These are phyloP conservation scores for Pegoplata infirma DNA, from an alignment of 2,888 invertebrate genomes.

Conservation along the genomic window DNA sequence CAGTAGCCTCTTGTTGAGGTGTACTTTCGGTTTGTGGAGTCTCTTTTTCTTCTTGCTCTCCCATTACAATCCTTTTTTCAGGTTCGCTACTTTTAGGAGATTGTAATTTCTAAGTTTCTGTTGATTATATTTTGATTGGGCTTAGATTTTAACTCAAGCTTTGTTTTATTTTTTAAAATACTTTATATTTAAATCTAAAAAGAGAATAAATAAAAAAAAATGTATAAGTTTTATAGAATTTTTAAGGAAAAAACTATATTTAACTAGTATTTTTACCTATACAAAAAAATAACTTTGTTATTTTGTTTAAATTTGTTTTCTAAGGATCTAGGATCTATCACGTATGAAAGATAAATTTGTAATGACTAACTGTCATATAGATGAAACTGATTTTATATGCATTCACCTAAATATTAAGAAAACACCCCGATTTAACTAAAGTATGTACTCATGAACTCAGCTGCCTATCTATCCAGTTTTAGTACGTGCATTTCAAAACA, in stretches of 20 bases:
- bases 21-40: slow-evolving; percentile 73
- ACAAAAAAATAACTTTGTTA: slow-evolving; percentile 46
- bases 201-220: neutral
- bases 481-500: neutral
- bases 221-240: slow-evolving; percentile 2
- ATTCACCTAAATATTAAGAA: slow-evolving; percentile 15
- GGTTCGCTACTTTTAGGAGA: neutral
- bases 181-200: neutral
- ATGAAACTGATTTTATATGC: slow-evolving; percentile 62
- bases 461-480: slow-evolving; percentile 8
- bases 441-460: neutral
- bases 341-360: slow-evolving; percentile 68
- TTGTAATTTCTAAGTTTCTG: neutral
- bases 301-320: slow-evolving; percentile 25
- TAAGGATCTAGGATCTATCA: slow-evolving; percentile 73
- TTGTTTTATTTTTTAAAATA: slow-evolving; percentile 1
- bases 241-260: too few species aligned
- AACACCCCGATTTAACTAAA: neutral
- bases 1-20: slow-evolving; percentile 71
- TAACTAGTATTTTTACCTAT: neutral
- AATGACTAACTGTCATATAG: slow-evolving; percentile 65
- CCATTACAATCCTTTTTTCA: slow-evolving; percentile 69
- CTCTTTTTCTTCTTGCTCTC: slow-evolving; percentile 78
- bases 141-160: too few species aligned
- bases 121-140: neutral